Evolutionary conservation across 2,113 vertebrate species (phyloP).

Genomic region (Monarcha castaneiventris): DNA sequence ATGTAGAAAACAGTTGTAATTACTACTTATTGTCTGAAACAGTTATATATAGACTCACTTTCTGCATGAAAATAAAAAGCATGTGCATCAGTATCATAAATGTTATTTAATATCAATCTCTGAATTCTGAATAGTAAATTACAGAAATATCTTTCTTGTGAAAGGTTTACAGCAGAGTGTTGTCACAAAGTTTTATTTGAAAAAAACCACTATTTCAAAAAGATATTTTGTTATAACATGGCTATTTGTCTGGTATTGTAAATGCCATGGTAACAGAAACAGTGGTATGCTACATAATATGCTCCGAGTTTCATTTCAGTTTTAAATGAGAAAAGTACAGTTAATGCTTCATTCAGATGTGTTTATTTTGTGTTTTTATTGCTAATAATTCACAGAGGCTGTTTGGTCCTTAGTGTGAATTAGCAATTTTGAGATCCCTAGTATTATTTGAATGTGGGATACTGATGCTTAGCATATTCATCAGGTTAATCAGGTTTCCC

Average conservation of each 20-base stretch:
- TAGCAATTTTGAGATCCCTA: not conserved
- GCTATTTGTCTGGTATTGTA: not conserved
- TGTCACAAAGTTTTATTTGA: not conserved
- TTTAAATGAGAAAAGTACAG: not conserved
- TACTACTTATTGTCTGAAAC: not conserved
- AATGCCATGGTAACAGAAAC: conserved; percentile 8
- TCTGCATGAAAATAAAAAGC: not conserved
- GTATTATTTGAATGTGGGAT: not conserved
- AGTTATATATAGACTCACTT: not conserved
- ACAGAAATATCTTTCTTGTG: not conserved
- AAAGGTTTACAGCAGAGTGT: not conserved
- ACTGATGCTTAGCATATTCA: not conserved
- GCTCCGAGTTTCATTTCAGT: not conserved
- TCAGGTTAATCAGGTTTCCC: not conserved
- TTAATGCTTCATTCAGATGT: not conserved
- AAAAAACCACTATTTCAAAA: not conserved
- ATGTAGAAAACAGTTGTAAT: not conserved
- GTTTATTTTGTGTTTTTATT: not conserved
- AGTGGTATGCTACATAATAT: not conserved
- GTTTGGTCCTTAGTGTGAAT: not conserved
- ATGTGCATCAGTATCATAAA: not conserved
- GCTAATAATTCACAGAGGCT: not conserved
- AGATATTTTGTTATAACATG: not conserved
- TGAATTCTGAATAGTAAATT: not conserved
- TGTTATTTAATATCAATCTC: not conserved